Conservation (phyloP, 2,888 invertebrate genomes). For the Cheilosia pagana region DNA sequence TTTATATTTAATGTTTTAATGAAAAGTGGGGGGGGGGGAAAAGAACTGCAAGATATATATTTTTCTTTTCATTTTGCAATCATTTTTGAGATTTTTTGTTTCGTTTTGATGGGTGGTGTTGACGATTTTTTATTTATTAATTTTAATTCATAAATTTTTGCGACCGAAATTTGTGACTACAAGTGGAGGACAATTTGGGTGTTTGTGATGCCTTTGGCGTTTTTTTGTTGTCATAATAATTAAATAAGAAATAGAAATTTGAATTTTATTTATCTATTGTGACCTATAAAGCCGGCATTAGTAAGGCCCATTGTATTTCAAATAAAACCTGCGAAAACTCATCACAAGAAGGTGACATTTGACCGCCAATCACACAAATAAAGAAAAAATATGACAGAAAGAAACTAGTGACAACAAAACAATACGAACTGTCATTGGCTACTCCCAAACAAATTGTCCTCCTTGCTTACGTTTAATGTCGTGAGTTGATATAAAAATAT, state of each 20-base stretch:
- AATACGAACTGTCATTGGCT: neutral
- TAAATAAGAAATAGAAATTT: neutral
- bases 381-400: too few species aligned
- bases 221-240: neutral
- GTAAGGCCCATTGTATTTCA: too few species aligned
- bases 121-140: constrained; percentile 73
- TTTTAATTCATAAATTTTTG: constrained; percentile 74
- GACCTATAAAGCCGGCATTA: too few species aligned
- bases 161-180: constrained; percentile 72
- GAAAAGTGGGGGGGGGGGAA: constrained; percentile 51
- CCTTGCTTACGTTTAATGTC: constrained; percentile 4
- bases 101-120: constrained; percentile 45
- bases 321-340: too few species aligned
- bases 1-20: constrained; percentile 14
- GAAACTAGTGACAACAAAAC: neutral
- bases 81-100: constrained; percentile 34
- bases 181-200: constrained; percentile 52
- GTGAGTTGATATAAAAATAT: constrained; percentile 16
- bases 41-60: constrained; percentile 36
- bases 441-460: constrained; percentile 20
- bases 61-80: neutral
- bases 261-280: too few species aligned
- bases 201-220: neutral
- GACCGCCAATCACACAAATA: too few species aligned
- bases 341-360: too few species aligned